Base-by-base conservation (phyloP, 2,888 invertebrate genomes). In the Rhogogaster chlorosoma region DNA sequence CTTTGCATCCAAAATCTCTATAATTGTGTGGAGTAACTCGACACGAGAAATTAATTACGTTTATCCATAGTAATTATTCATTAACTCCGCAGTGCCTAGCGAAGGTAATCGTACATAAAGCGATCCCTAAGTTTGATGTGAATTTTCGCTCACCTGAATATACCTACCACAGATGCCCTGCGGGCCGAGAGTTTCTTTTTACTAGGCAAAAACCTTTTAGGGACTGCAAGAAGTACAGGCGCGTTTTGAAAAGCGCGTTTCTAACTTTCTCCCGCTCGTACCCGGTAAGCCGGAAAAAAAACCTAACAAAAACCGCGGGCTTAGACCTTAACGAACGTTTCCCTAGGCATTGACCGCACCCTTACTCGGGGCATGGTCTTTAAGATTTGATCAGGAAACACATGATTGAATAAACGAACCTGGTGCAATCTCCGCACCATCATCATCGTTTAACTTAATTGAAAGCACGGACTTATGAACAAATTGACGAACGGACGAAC, bases 361-460 rank as follows among this genome's bases (percentile, higher is more conserved):
- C 78, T 80, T 57, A n/a, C 80, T 53, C 61, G 15, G 7, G n/a
- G 26, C 5, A 53, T 15, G 26, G 36, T 29, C n/a, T 61, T 57
- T 15, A 64, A 80, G 80, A 80, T 38, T 22, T 32, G 57, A 57
- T 67, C 67, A 83, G 83, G 45, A 83, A 49, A 45, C 22, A 67
- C 22, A 61, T 83, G 45, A 83, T 83, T 67, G 83, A 70, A 83
- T 83, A 83, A 83, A 67, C 83, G 67, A 70, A 45, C n/a, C 67
- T 26, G 67, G 83, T 67, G 49, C 83, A 36, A 80, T 80, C 70
- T 67, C 32, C 5, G 26, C n/a, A 22, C 42, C 67, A 70, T 49
- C 67, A 67, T 64, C 38, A 49, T 49, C 83, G 32, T 70, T 83
- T 83, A 67, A 67, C 29, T 49, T 49, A 83, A 83, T 83, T 83